Percentiles rank a stretch among this genome's conserved stretches.
Conservation (phyloP, 1,140 invertebrate species). For the Acromyrmex echinatior region DNA sequence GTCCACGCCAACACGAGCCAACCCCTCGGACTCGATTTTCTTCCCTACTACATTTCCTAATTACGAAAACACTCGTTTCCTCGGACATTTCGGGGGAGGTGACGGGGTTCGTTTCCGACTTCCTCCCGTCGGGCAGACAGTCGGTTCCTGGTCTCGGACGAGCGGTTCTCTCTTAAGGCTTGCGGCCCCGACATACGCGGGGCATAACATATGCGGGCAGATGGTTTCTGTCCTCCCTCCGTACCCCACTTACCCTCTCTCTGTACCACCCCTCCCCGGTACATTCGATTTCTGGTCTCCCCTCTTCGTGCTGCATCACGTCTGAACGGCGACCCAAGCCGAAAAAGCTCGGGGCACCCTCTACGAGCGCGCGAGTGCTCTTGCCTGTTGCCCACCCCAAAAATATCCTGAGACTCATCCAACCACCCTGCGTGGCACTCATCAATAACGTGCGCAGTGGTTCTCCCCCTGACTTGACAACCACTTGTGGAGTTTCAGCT, state of each 20-base stretch:
- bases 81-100: slow-evolving; percentile 49
- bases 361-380: slow-evolving; percentile 72
- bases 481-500: slow-evolving; percentile 71
- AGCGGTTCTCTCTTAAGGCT: slow-evolving; percentile 77
- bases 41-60: slow-evolving; percentile 67
- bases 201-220: slow-evolving; percentile 83
- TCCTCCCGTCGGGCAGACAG: slow-evolving; percentile 73
- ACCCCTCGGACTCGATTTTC: slow-evolving; percentile 63
- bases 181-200: slow-evolving; percentile 72
- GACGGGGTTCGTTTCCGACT: slow-evolving; percentile 75
- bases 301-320: slow-evolving; percentile 66
- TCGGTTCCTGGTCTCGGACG: slow-evolving; percentile 72
- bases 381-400: slow-evolving; percentile 76
- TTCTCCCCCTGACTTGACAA: slow-evolving; percentile 69
- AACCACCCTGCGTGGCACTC: slow-evolving; percentile 72
- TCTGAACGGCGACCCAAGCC: slow-evolving; percentile 72
- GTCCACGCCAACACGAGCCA: slow-evolving; percentile 42
- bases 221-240: slow-evolving; percentile 78
- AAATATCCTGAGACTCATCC: slow-evolving; percentile 76
- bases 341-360: slow-evolving; percentile 79
- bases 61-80: slow-evolving; percentile 78
- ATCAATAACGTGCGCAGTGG: slow-evolving; percentile 75
- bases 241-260: slow-evolving; percentile 40
- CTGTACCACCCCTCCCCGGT: slow-evolving; percentile 35
- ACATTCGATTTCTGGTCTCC: slow-evolving; percentile 57